These are phyloP conservation scores for Trachythela sp. DNA, from an alignment of 64 coral and sea anemone genomes.

Conservation along the genomic window DNA sequence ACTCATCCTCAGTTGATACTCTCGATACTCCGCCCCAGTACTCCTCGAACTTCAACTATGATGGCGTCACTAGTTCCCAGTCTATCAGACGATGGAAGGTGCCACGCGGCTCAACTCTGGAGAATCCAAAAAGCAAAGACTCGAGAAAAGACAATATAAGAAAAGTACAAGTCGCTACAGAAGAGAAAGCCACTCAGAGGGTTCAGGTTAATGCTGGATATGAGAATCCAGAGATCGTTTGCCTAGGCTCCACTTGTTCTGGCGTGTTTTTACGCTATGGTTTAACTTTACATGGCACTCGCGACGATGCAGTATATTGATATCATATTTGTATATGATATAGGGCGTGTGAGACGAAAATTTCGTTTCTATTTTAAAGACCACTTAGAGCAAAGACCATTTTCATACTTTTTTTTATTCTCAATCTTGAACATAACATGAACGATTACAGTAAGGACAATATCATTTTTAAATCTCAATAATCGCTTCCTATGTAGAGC, in stretches of 20 bases:
- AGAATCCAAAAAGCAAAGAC: constrained; percentile 30
- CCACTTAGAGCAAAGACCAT: too few relatives aligned
- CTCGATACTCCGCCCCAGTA: not conserved
- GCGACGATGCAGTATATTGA: not conserved
- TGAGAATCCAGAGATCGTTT: constrained; percentile 86
- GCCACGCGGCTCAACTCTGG: not conserved
- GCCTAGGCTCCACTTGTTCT: constrained; percentile 68
- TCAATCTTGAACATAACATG: too few relatives aligned
- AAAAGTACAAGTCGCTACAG: constrained; percentile 85
- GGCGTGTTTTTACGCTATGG: constrained; percentile 82
- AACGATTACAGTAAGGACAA: too few relatives aligned
- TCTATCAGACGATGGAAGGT: not conserved
- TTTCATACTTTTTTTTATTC: too few relatives aligned
- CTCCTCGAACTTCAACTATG: not conserved
- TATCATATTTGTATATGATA: too few relatives aligned
- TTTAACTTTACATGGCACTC: constrained; percentile 79
- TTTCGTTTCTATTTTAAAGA: too few relatives aligned
- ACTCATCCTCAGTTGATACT: not conserved
- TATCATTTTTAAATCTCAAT: too few relatives aligned
- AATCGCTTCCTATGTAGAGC: too few relatives aligned
- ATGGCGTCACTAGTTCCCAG: not conserved
- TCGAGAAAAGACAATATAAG: constrained; percentile 46
- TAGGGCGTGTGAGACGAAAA: too few relatives aligned
- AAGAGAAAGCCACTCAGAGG: constrained; percentile 85
- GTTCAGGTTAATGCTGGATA: constrained; percentile 98